phyloP scores from a whole-genome alignment of 2,888 invertebrate species.

The Watsonalla cultraria region DNA sequence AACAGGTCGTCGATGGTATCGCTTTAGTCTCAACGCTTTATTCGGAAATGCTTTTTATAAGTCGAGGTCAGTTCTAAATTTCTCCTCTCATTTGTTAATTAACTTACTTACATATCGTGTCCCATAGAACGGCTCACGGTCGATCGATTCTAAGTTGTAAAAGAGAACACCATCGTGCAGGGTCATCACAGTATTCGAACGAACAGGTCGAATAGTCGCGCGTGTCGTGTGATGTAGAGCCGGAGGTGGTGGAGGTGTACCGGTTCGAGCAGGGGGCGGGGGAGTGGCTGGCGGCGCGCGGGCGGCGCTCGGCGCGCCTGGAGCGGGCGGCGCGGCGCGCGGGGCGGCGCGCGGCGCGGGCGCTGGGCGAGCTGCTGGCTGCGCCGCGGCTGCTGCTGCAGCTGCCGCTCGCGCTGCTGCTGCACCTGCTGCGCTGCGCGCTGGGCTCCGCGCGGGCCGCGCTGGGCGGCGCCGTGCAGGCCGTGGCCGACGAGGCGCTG shows the following conservation, averaged over 20 bases:
- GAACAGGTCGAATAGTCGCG: no score
- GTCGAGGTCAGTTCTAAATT: background rate
- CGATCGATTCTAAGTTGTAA: no score
- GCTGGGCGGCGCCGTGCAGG: conserved; percentile 30
- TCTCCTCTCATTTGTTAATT: no score
- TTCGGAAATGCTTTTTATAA: no score
- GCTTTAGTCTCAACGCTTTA: no score
- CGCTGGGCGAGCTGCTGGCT: conserved; percentile 78
- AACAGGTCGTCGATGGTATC: no score
- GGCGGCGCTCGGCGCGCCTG: conserved; percentile 16
- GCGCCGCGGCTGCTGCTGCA: conserved; percentile 80
- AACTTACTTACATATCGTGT: no score
- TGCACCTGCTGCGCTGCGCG: conserved; percentile 35
- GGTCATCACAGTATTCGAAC: no score
- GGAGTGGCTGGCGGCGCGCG: conserved; percentile 24
- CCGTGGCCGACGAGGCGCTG: conserved; percentile 80
- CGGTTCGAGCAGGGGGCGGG: conserved; percentile 40
- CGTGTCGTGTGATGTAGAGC: conserved; percentile 17
- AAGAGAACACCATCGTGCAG: no score
- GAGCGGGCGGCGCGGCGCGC: conserved; percentile 13
- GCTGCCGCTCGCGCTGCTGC: conserved; percentile 80
- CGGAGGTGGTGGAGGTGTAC: conserved; percentile 53
- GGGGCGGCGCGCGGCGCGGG: conserved; percentile 35
- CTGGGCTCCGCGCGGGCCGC: conserved; percentile 33
- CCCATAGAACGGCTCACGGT: no score